Base-by-base conservation (phyloP, 2,797 vertebrate genomes). In the Enteromius argenteus region DNA sequence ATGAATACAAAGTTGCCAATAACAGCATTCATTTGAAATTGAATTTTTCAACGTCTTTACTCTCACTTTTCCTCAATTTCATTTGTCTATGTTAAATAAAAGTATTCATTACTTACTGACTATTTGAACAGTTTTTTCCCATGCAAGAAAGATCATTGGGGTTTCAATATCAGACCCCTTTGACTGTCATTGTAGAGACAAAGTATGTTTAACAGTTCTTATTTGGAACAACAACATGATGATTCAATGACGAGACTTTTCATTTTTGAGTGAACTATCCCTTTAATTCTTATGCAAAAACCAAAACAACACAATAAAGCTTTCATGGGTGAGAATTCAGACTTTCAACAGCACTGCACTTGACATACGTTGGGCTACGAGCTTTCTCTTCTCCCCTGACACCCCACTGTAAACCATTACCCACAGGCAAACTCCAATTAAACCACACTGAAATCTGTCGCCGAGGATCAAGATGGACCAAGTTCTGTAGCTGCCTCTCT, bases 361-460 rank as follows among this genome's bases (percentile, higher is more conserved):
- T 56, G 49, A 77, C 42, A 27, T 53, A 58, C 27, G 5, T 73
- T 32, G 21, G 8, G 14, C 80, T 35, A n/a, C 4, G 15, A 46
- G 64, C 51, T 58, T 80, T 30, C 17, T 37, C 8, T 67, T 64
- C 68, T 67, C 75, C 17, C 76, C 21, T 62, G 56, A 62, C 64
- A 78, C 60, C 74, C 82, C 23, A 60, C 80, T 85, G 68, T 76
- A 84, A 75, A 85, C 80, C 79, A 84, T 87, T 78, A 85, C 82
- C 76, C 82, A 86, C 67, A 86, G 60, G 76, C 85, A 86, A 87
- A 85, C 80, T 86, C 80, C 80, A 78, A 81, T 87, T 88, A 85
- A 86, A 84, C 84, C 19, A 30, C 51, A 35, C 23, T 51, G 17
- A 75, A 83, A 86, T 68, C 42, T 60, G 85, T 74, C 71, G 77